These are phyloP conservation scores for Andrena cerasifolii DNA, from an alignment of 1,140 invertebrate genomes.

Conservation along the genomic window DNA sequence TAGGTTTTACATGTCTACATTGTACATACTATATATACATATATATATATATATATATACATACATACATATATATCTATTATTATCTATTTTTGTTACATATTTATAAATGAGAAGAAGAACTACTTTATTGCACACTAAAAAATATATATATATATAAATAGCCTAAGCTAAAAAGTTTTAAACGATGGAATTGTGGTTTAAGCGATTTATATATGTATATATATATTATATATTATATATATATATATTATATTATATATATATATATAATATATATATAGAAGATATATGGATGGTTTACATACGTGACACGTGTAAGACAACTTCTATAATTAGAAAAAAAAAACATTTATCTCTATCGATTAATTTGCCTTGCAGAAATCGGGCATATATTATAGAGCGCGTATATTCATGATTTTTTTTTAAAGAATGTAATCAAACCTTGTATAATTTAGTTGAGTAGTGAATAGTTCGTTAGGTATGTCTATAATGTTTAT, in stretches of 20 bases:
- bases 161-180: constrained; percentile 51
- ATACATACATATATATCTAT: constrained; percentile 71
- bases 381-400: constrained; percentile 38
- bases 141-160: constrained; percentile 40
- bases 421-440: constrained; percentile 73
- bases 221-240: constrained; percentile 31
- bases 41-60: constrained; percentile 74
- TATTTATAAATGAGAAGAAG: constrained; percentile 72
- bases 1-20: constrained; percentile 76
- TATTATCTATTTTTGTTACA: constrained; percentile 76
- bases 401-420: constrained; percentile 49
- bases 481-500: constrained; percentile 57
- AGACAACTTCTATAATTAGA: constrained; percentile 48
- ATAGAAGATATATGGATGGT: constrained; percentile 43
- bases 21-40: constrained; percentile 72
- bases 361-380: constrained; percentile 47
- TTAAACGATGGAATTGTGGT: constrained; percentile 40
- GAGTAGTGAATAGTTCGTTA: constrained; percentile 68
- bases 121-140: constrained; percentile 68
- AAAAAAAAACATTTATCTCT: constrained; percentile 35
- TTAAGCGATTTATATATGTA: constrained; percentile 50
- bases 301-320: constrained; percentile 39
- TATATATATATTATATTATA: constrained; percentile 29
- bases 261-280: constrained; percentile 29
- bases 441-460: constrained; percentile 74